Evolutionary conservation across 2,797 vertebrate genomes (phyloP), one percentile per base, ranked within the genome.

Genomic region (Pogoniulus pusillus): DNA sequence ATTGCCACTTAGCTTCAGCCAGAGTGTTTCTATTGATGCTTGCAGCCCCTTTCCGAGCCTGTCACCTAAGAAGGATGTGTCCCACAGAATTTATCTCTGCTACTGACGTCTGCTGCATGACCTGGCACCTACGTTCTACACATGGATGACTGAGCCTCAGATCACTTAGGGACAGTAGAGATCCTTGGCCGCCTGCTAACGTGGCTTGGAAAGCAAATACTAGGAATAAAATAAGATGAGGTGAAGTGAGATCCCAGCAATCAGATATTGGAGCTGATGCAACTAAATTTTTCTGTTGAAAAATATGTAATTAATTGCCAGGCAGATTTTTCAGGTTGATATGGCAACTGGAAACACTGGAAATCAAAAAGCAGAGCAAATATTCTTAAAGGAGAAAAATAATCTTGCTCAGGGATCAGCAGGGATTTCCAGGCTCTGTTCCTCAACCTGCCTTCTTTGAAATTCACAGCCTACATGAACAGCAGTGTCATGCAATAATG

Each of bases 331-430:
- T 80, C 63, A 88, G 85, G 84, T 96, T 96, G 93, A 87, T 88
- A 91, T 77, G 85, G 92, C 87, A 93, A 95, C 89, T 87, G 60
- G 68, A 90, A 96, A 92, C 59, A 82, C 73, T 94, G 93, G 83
- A 90, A 96, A 87, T 73, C 65, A 82, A 91, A 89, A 83, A 94
- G 63, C 66, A 87, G 84, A 93, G 73, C 39, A 75, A 93, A 81
- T 91, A 57, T 88, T 91, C 83, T 90, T 75, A 85, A 70, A 85
- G 70, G 35, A 85, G 87, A 51, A 93, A 95, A 96, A 81, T 2
- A 95, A 76, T 83, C 63, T 90, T 1, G 9, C 30, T 81, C 57
- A n/a, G 85, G 85, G 82, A 93, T 89, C 76, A 93, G 80, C 89
- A 91, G 89, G 94, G 84, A 85, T 95, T 96, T 95, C 90, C 91